Evolutionary conservation across 2,888 invertebrate genomes (phyloP), one percentile per base, ranked within the genome.

Genomic region (Lasioglossum figueresi): DNA sequence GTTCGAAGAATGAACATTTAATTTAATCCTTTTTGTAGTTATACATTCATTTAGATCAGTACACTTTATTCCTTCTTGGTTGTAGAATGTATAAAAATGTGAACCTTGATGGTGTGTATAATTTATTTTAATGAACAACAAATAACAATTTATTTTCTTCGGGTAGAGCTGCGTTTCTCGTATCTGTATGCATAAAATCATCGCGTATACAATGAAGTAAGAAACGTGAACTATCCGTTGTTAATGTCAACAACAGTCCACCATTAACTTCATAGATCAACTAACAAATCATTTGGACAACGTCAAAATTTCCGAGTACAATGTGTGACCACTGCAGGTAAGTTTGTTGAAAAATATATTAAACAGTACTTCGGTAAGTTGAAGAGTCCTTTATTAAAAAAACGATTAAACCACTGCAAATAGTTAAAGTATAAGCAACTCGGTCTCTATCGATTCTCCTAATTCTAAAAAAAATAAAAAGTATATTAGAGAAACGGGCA

Each of bases 261-360:
- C 10, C 34, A 34, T 66, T 31, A 31, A 23, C 34, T 6, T 66
- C 34, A 66, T 19, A 34, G 19, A 34, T 34, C 66, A 66, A 2
- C 34, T 31, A 34, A 19, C 34, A 34, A 66, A 34, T 19, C 5
- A 19, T 34, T 63, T 63, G 31, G 63, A 31, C 37, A 70, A 12
- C 68, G 27, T 73, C 40, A n/a, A 84, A 85, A 82, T 75, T 86
- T 6, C 27, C 76, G 14, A 77, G 82, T 76, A 86, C 19, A 56
- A 91, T 91, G 91, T 91, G 91, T 68, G 90, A 91, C 31, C 91
- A 91, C 45, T 91, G 91, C 89, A 88, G 82, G 90, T 88, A 82
- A 12, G 0, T 1, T 52, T 8, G 23, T 10, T 52, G 23, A 23
- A 10, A 52, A 23, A 48, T 8, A 2, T 48, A 48, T 23, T 23